Percentiles rank a stretch among this genome's conserved stretches.
phyloP scores from a whole-genome alignment of 2,113 vertebrate genomes.

The Chlamydotis undulata region DNA sequence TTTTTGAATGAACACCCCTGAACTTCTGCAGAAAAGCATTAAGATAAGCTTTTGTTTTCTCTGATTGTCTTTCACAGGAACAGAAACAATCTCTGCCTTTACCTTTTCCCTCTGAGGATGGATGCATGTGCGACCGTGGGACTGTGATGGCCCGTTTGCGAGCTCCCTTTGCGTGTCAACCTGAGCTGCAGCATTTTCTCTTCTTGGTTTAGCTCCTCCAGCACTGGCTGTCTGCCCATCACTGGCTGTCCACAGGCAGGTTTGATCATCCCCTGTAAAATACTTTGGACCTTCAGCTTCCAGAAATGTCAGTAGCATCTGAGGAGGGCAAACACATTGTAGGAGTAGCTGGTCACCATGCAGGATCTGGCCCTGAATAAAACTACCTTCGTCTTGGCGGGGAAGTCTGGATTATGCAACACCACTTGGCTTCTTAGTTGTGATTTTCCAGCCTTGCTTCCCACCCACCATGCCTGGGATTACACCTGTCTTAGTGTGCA shows the following conservation, averaged over 20 bases:
- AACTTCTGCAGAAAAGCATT: neutral
- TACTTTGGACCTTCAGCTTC: neutral
- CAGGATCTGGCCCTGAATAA: neutral
- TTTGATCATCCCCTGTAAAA: slow-evolving; percentile 4
- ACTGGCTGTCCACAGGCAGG: neutral
- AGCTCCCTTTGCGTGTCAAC: neutral
- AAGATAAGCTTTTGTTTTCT: neutral
- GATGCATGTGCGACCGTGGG: neutral
- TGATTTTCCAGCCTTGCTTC: slow-evolving; percentile 31
- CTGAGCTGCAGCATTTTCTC: neutral
- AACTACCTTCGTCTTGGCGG: neutral
- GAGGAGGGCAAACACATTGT: neutral
- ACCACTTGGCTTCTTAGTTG: neutral
- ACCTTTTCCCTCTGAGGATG: neutral
- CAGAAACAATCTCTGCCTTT: neutral
- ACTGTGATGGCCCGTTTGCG: neutral
- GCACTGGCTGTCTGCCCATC: neutral
- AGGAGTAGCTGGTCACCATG: neutral
- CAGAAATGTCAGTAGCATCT: neutral
- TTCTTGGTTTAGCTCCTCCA: neutral
- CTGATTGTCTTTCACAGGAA: neutral
- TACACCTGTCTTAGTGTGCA: slow-evolving; percentile 47
- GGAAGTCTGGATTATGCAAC: neutral
- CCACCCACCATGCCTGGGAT: slow-evolving; percentile 41
- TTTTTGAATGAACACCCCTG: neutral